These are phyloP conservation scores for Ciconia boyciana DNA, from an alignment of 2,113 vertebrate genomes.

Conservation along the genomic window DNA sequence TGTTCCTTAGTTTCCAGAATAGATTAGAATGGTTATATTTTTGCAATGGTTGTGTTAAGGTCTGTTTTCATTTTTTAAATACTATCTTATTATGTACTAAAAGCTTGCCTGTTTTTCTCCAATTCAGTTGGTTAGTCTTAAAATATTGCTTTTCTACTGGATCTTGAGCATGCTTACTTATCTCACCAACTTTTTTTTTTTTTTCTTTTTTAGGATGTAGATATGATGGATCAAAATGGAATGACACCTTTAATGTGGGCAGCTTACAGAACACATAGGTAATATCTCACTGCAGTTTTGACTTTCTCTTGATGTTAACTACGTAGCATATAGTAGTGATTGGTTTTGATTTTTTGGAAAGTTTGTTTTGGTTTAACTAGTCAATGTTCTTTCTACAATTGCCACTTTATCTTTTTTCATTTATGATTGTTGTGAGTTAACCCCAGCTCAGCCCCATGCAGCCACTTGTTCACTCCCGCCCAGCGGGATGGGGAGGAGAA, in stretches of 20 bases:
- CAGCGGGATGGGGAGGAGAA: not conserved
- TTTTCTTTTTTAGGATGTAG: constrained; percentile 85
- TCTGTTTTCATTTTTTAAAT: not conserved
- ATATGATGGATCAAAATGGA: constrained; percentile 99
- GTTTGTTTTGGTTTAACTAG: not conserved
- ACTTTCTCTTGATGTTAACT: not conserved
- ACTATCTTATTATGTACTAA: not conserved
- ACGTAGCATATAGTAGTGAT: not conserved
- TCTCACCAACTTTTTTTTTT: not conserved
- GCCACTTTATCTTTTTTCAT: not conserved
- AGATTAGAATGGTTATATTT: not conserved
- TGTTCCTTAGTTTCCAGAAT: not conserved
- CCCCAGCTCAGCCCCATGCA: not conserved
- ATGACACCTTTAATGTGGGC: constrained; percentile 99
- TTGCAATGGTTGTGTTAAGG: not conserved
- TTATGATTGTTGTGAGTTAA: not conserved
- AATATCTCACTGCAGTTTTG: constrained; percentile 13
- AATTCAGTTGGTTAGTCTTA: not conserved
- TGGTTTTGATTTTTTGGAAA: not conserved
- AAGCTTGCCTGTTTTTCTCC: not conserved
- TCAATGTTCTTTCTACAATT: not conserved
- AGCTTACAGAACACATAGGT: constrained; percentile 98
- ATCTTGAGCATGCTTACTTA: not conserved
- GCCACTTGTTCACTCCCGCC: not conserved
- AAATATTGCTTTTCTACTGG: not conserved